phyloP scores from a whole-genome alignment of 2,113 vertebrate species.

The Erythrolamprus reginae region DNA sequence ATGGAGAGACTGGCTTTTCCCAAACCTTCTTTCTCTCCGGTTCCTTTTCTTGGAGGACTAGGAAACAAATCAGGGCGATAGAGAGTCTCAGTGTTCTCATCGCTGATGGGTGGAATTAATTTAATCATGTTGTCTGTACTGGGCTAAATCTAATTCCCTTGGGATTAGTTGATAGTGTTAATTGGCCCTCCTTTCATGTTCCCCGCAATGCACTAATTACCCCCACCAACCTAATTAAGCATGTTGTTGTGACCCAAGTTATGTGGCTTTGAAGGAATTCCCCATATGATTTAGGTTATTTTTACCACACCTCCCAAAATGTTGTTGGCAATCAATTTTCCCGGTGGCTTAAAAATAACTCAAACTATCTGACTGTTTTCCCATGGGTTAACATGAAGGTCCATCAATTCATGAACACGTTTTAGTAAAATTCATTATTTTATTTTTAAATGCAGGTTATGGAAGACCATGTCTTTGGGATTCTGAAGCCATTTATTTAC shows the following conservation, averaged over 20 bases:
- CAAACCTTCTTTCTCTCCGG: background rate
- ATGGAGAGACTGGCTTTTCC: background rate
- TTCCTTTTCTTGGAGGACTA: background rate
- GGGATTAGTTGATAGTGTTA: background rate
- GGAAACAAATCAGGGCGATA: background rate
- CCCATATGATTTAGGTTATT: background rate
- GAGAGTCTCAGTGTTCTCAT: background rate
- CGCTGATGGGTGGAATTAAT: background rate
- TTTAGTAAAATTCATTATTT: background rate
- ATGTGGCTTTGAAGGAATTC: background rate
- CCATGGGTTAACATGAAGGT: too few species aligned
- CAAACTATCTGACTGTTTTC: background rate
- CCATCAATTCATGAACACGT: background rate
- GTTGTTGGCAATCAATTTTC: background rate
- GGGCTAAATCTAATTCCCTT: background rate
- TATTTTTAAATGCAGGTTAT: background rate
- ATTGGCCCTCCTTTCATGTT: background rate
- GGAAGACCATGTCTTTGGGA: background rate
- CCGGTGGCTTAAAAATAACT: background rate
- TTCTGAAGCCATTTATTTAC: background rate
- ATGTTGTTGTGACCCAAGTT: background rate
- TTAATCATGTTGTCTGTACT: background rate
- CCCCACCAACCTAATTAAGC: background rate
- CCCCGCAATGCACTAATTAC: background rate
- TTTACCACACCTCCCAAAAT: background rate